A percentile compares a stretch with the other conserved stretches of the same genome.
Evolutionary conservation across 1,140 invertebrate species (phyloP).

Genomic region (Drosophila nebulosa): DNA sequence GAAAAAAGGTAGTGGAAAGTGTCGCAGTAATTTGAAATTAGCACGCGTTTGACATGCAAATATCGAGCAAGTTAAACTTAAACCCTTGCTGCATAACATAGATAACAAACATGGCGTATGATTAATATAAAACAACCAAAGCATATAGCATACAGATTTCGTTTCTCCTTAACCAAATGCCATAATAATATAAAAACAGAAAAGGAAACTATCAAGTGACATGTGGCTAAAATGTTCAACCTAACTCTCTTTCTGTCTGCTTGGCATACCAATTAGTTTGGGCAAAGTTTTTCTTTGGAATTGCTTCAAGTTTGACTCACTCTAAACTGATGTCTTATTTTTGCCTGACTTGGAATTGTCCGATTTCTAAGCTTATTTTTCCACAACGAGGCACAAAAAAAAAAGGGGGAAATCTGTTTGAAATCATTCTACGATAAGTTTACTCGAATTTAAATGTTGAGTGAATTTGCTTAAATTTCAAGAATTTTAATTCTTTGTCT

Average conservation of each 20-base stretch:
- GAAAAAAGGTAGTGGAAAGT: conserved; percentile 22
- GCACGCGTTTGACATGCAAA: conserved; percentile 73
- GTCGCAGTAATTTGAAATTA: conserved; percentile 74
- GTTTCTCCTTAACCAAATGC: no score
- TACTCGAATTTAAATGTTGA: no score
- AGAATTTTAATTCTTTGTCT: no score
- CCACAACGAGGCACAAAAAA: no score
- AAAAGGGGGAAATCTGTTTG: no score
- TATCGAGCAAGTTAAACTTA: conserved; percentile 38
- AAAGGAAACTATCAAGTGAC: background rate
- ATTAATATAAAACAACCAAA: conserved; percentile 17
- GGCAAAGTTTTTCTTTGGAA: background rate
- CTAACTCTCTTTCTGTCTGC: background rate
- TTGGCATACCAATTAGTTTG: background rate
- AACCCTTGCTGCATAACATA: conserved; percentile 5
- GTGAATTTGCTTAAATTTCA: no score
- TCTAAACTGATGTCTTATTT: background rate
- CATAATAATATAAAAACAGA: no score
- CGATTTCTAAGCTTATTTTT: background rate
- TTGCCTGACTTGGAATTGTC: background rate
- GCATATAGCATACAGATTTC: background rate
- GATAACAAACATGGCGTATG: conserved; percentile 3
- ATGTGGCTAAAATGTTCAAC: background rate
- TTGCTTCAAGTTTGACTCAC: background rate
- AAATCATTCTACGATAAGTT: no score